Percentiles rank a stretch among this genome's conserved stretches.
Evolutionary conservation across 2,113 vertebrate species (phyloP).

Genomic region (Rhipidura dahli): DNA sequence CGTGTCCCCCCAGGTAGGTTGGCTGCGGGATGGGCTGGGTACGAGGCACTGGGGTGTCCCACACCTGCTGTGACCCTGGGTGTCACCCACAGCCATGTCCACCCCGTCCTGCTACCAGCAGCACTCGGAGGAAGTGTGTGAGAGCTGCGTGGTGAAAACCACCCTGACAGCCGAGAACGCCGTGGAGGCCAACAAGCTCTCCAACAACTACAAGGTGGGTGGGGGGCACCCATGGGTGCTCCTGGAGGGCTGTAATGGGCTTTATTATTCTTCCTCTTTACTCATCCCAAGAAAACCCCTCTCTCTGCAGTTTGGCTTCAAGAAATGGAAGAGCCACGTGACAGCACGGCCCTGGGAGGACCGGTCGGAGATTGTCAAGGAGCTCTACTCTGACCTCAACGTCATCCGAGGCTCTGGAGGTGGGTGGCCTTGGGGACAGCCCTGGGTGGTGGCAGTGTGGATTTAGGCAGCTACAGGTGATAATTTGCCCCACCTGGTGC

Average conservation of each 20-base stretch:
- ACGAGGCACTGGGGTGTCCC: accelerated
- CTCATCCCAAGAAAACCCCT: accelerated
- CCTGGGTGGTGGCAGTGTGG: accelerated
- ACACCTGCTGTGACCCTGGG: accelerated
- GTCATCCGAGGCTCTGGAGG: conserved; percentile 71
- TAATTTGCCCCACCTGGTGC: accelerated
- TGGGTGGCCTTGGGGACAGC: background rate
- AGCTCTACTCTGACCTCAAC: conserved; percentile 83
- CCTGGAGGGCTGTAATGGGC: accelerated
- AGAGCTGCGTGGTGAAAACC: conserved; percentile 74
- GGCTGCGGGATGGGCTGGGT: accelerated
- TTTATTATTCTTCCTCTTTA: accelerated
- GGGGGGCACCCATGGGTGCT: background rate
- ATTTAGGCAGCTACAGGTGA: background rate
- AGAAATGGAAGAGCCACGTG: conserved; percentile 89
- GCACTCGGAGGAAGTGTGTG: conserved; percentile 68
- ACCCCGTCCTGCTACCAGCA: conserved; percentile 1
- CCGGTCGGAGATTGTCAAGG: conserved; percentile 79
- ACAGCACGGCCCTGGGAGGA: conserved; percentile 83
- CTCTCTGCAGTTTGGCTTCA: conserved; percentile 83
- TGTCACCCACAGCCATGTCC: conserved; percentile 13
- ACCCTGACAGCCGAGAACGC: conserved; percentile 80
- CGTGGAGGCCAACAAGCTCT: conserved; percentile 83
- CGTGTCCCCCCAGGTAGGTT: conserved; percentile 37
- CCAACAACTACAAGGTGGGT: conserved; percentile 84